Base-by-base conservation (phyloP, 2,888 invertebrate genomes). In the Nowickia ferox region DNA sequence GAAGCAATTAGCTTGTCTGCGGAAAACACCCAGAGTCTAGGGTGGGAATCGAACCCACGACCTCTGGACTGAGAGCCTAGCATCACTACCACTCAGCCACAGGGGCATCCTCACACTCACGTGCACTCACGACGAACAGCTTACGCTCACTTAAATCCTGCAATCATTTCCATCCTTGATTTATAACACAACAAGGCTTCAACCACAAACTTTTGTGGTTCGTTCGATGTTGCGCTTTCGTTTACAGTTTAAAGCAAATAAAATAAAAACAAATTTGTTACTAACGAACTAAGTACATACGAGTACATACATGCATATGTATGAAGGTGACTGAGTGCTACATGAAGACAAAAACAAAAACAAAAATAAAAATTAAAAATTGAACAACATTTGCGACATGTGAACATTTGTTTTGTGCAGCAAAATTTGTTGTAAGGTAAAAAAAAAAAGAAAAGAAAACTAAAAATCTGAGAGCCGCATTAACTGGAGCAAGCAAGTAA, bases 141-240 rank as follows among this genome's bases (percentile, higher is more conserved):
- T 30, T 30, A 30, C 6, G 30, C 6, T 30, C 30, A 30, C 30
- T 6, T 30, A 30, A 30, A 30, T 30, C 6, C 6, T 30, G 6
- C 30, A 30, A 6, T 30, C 5, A 30, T 30, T 48, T 1, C 13
- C 48, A 48, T 48, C n/a, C 15, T 15, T 15, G 15, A 1, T 10
- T 17, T 40, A 42, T 30, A 61, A 61, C 11, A 42, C 6, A 42
- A n/a, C 9, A 17, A 17, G 19, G 11, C 61, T 1, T 10, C 38
- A 13, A 59, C 87, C 88, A 88, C 59, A 81, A 88, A 88, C 86
- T 15, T 59, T 15, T n/a, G 30, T 30, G 30, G 76, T 87, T 88
- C 8, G 48, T 61, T 74, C 30, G 2, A 66, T 55, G 44, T 57
- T 48, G 72, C 66, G 53, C 19, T 53, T 9, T 72, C 55, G 40